Conservation (phyloP, 2,113 vertebrate species). For the Indicator indicator region DNA sequence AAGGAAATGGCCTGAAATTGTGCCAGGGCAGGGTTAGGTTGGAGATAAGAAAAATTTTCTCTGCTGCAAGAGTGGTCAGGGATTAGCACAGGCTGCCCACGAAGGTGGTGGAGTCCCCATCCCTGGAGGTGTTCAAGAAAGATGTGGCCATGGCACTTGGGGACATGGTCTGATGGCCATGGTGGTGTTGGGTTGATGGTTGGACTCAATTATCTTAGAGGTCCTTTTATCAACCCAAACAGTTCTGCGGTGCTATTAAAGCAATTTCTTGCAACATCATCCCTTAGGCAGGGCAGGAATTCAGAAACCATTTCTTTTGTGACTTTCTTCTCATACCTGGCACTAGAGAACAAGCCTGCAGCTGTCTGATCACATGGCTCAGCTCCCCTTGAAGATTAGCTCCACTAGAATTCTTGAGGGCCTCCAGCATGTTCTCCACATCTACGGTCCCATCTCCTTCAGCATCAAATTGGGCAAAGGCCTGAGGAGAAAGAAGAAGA, state of each 20-base stretch:
- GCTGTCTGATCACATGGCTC: constrained; percentile 93
- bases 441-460: constrained; percentile 95
- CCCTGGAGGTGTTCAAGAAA: too few relatives aligned
- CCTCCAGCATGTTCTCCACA: constrained; percentile 91
- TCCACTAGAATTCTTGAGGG: constrained; percentile 92
- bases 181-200: too few relatives aligned
- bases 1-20: too few relatives aligned
- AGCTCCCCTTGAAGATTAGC: constrained; percentile 95
- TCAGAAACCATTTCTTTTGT: neutral
- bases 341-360: constrained; percentile 94
- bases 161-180: too few relatives aligned
- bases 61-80: too few relatives aligned
- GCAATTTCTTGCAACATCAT: neutral
- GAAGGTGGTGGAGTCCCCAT: too few relatives aligned
- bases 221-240: too few relatives aligned
- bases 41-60: too few relatives aligned
- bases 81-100: too few relatives aligned
- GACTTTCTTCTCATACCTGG: constrained; percentile 82
- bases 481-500: constrained; percentile 70
- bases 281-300: neutral
- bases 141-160: too few relatives aligned
- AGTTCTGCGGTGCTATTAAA: neutral
- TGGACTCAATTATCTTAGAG: too few relatives aligned
- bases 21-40: too few relatives aligned
- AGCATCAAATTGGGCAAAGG: constrained; percentile 94